These are phyloP conservation scores for Orthosia cruda DNA, from an alignment of 2,888 invertebrate genomes.

Conservation along the genomic window DNA sequence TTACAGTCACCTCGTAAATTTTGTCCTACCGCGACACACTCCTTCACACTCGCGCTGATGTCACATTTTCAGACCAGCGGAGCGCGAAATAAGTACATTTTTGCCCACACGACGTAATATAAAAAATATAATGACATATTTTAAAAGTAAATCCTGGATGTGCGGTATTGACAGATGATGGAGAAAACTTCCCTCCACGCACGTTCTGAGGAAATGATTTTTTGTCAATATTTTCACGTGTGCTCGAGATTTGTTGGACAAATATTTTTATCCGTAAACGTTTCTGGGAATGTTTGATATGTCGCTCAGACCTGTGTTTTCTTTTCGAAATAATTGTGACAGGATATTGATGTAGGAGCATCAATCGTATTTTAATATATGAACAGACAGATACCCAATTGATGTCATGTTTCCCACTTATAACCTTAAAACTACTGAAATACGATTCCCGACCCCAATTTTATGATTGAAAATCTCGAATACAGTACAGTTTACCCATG, in stretches of 20 bases:
- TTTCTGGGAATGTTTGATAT: constrained; percentile 68
- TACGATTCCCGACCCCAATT: constrained; percentile 21
- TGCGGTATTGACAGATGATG: constrained; percentile 82
- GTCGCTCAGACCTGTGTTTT: constrained; percentile 54
- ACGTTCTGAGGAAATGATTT: constrained; percentile 64
- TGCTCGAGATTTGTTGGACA: constrained; percentile 68
- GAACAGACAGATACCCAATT: constrained; percentile 37
- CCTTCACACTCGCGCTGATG: constrained; percentile 89
- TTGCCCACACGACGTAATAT: constrained; percentile 89
- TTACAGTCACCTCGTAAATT: constrained; percentile 84
- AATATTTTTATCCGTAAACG: constrained; percentile 70
- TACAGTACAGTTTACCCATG: constrained; percentile 28
- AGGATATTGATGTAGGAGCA: constrained; percentile 62
- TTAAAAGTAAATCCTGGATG: constrained; percentile 86
- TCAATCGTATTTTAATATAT: constrained; percentile 56
- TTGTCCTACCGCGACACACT: constrained; percentile 73
- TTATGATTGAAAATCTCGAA: constrained; percentile 26
- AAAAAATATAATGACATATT: constrained; percentile 90
- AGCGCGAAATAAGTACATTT: constrained; percentile 92
- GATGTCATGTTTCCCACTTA: not conserved
- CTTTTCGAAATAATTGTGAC: constrained; percentile 50
- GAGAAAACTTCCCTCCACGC: constrained; percentile 64
- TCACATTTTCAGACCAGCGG: constrained; percentile 91
- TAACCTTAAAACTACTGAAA: constrained; percentile 14
- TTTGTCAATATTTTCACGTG: constrained; percentile 68